phyloP scores from a whole-genome alignment of 2,888 invertebrate genomes.

The Mylabris sibirica region DNA sequence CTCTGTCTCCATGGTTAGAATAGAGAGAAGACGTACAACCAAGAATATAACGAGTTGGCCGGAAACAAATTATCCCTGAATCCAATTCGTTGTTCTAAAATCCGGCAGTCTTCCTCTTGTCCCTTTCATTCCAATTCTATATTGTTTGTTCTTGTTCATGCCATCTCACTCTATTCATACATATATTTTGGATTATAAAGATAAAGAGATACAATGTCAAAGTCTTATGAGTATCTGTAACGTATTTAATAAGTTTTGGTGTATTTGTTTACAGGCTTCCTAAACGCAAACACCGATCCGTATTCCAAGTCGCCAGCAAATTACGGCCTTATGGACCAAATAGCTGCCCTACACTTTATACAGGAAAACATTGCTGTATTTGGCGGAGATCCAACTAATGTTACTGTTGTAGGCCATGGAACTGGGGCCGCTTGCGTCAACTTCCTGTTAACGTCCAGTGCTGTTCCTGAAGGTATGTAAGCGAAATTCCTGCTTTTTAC shows the following conservation, averaged over 20 bases:
- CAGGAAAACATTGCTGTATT: conserved; percentile 95
- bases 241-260: conserved; percentile 18
- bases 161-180: background rate
- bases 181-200: background rate
- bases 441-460: conserved; percentile 91
- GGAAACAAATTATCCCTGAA: conserved; percentile 18
- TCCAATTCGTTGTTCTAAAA: conserved; percentile 13
- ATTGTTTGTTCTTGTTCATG: background rate
- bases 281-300: conserved; percentile 88
- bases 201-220: background rate
- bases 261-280: conserved; percentile 72
- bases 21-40: conserved; percentile 6
- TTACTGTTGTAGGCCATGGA: conserved; percentile 94
- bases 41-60: conserved; percentile 15
- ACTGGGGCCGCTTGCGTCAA: conserved; percentile 96
- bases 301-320: conserved; percentile 88
- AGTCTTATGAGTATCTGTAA: background rate
- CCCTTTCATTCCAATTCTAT: background rate
- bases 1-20: background rate
- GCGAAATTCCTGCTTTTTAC: conserved; percentile 11
- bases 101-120: conserved; percentile 6
- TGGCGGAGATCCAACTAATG: conserved; percentile 91
- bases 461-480: conserved; percentile 86
- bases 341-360: conserved; percentile 95
- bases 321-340: conserved; percentile 98